A percentile compares a stretch with the other conserved stretches of the same genome.
phyloP scores from a whole-genome alignment of 2,797 vertebrate genomes.

The Apodemus agrarius region DNA sequence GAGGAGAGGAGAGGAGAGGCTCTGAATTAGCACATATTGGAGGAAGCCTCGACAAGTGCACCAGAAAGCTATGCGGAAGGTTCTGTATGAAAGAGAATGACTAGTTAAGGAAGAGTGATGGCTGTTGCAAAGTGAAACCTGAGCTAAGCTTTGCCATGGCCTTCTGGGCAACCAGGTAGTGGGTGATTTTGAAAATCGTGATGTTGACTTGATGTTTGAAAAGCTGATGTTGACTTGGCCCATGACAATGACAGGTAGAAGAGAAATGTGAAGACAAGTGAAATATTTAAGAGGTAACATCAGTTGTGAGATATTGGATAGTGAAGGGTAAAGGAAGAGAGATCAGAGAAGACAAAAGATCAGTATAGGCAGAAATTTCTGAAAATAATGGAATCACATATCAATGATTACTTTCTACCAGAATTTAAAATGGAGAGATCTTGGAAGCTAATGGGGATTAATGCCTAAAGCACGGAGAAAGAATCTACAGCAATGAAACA shows the following conservation, averaged over 20 bases:
- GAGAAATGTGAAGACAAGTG: neutral
- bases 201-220: neutral
- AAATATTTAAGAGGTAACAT: slow-evolving; percentile 34
- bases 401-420: neutral
- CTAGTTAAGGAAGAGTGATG: neutral
- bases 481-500: slow-evolving; percentile 22
- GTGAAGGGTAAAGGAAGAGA: neutral
- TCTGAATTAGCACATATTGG: neutral
- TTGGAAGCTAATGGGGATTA: neutral
- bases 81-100: neutral
- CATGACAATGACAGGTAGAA: neutral
- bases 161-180: neutral
- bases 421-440: slow-evolving; percentile 42
- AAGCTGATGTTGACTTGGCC: neutral
- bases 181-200: neutral
- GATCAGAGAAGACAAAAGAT: neutral
- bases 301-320: neutral
- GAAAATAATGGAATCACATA: slow-evolving; percentile 5
- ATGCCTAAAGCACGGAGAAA: neutral
- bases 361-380: neutral
- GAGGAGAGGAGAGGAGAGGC: neutral
- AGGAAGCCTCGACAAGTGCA: neutral
- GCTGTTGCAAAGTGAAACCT: neutral
- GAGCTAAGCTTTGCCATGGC: neutral
- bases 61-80: neutral